Percentiles rank a stretch among this genome's conserved stretches.
Evolutionary conservation across 2,113 vertebrate species (phyloP).

Genomic region (Sphaerodactylus townsendi): DNA sequence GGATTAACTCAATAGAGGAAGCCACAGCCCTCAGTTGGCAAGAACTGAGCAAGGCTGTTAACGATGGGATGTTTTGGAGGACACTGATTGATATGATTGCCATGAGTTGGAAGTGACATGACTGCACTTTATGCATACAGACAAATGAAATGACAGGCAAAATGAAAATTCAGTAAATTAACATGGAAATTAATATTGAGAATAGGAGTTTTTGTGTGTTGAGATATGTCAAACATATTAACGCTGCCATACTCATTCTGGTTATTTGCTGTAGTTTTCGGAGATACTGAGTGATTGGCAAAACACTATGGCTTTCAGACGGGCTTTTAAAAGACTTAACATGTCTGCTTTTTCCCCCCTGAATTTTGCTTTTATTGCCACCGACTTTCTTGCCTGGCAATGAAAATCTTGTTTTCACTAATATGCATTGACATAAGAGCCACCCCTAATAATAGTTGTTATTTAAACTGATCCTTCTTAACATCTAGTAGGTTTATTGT

Average conservation of each 20-base stretch:
- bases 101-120: no score
- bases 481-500: not conserved
- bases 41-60: no score
- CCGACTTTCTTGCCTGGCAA: constrained; percentile 16
- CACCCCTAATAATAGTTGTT: not conserved
- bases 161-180: not conserved
- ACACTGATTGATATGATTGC: no score
- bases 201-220: not conserved
- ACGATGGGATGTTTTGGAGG: no score
- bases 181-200: constrained; percentile 9
- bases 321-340: not conserved
- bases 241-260: not conserved
- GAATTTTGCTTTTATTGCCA: not conserved
- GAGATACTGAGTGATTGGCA: not conserved
- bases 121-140: no score
- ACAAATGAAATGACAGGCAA: no score
- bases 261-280: constrained; percentile 9
- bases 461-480: not conserved
- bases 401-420: not conserved
- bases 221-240: not conserved
- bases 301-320: constrained; percentile 8
- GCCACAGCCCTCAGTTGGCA: no score
- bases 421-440: not conserved
- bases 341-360: not conserved
- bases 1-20: no score